phyloP scores from a whole-genome alignment of 2,113 vertebrate species.

The Chloebia gouldiae region DNA sequence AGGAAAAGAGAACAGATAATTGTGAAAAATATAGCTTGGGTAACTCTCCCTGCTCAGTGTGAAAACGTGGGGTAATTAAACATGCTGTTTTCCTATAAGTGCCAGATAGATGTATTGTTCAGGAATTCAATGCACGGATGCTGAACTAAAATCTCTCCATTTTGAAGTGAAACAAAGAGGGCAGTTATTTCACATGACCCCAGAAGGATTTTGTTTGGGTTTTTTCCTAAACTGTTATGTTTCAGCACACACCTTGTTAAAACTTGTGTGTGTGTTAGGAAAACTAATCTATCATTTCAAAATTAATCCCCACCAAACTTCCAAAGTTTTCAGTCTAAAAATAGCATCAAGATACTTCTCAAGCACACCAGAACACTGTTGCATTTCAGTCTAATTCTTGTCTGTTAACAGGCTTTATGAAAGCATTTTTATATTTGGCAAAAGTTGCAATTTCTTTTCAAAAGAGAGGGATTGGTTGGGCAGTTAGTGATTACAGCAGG shows the following conservation, averaged over 20 bases:
- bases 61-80: not conserved
- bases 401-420: not conserved
- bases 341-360: not conserved
- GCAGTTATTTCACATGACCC: conserved; percentile 21
- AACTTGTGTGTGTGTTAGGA: not conserved
- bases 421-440: not conserved
- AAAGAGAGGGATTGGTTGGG: not conserved
- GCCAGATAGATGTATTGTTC: conserved; percentile 9
- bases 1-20: not conserved
- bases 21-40: conserved; percentile 7
- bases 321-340: not conserved
- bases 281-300: not conserved
- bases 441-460: not conserved
- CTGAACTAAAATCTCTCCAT: conserved; percentile 8
- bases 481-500: not conserved
- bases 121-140: conserved; percentile 6
- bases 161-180: conserved; percentile 1
- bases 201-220: not conserved
- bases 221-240: not conserved
- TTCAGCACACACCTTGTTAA: conserved; percentile 31
- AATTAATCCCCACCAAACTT: not conserved
- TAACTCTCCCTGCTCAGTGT: not conserved
- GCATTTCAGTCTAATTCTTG: not conserved
- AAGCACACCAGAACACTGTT: not conserved
- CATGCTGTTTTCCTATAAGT: conserved; percentile 19